Base-by-base conservation (phyloP, 2,888 invertebrate species). In the Blomia tropicalis region DNA sequence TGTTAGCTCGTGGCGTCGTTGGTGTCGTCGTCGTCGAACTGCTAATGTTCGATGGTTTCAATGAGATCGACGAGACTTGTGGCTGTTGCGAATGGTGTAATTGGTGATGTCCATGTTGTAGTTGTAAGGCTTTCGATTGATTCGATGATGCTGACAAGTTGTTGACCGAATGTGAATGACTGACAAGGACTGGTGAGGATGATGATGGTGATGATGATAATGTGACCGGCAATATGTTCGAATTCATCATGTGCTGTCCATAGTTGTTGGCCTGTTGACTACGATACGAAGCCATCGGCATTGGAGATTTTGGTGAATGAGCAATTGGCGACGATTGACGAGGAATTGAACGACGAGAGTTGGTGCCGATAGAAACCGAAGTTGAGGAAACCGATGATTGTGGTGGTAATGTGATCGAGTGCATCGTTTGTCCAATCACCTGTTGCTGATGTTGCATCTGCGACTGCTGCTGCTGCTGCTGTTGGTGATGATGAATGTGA, bases 1-100 rank as follows among this genome's bases (percentile, higher is more conserved):
- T 64, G 19, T 63, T 62, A 22, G 65, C 66, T 4, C 22, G 43
- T 23, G 53, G 44, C 7, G 63, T 64, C 7, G 63, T 63, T 14
- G 56, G 53, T 43, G 23, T 62, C 25, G 59, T 44, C 4, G 44
- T 19, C 14, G 29, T 36, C 41, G 60, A 59, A 3, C 32, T 19
- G 36, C 25, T 29, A 22, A 58, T 25, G 41, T 19, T 51, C 19
- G 61, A 30, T 19, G 62, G 29, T n/a, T 36, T n/a, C 7, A 47
- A 7, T 7, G 51, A 47, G 51, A 47, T 47, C 51, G 51, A 47
- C n/a, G n/a, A n/a, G n/a, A n/a, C n/a, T n/a, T n/a, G n/a, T n/a
- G n/a, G n/a, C n/a, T n/a, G n/a, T n/a, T n/a, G n/a, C n/a, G n/a
- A n/a, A n/a, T n/a, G n/a, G n/a, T n/a, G n/a, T n/a, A n/a, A n/a